Conservation (phyloP, 2,888 invertebrate genomes). For the Platynereis dumerilii region DNA sequence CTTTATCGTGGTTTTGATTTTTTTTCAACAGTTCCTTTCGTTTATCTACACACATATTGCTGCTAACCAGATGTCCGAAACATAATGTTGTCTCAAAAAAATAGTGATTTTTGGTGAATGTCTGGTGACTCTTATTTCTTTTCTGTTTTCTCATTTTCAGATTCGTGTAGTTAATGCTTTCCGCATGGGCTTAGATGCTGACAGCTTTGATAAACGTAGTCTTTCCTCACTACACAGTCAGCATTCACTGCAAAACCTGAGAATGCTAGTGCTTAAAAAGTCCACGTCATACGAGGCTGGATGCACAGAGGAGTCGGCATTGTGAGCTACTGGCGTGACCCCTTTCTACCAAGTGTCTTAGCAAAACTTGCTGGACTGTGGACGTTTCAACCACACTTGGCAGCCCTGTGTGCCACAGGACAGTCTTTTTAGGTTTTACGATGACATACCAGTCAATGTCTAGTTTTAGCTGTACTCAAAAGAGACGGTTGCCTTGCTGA, state of each 20-base stretch:
- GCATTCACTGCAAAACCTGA: constrained; percentile 57
- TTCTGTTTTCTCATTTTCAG: constrained; percentile 69
- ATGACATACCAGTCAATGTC: no score
- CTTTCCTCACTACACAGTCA: constrained; percentile 59
- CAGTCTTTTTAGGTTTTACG: no score
- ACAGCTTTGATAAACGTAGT: constrained; percentile 73
- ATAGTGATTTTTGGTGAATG: constrained; percentile 1
- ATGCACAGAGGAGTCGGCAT: constrained; percentile 21
- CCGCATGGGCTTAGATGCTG: constrained; percentile 98
- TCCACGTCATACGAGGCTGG: constrained; percentile 25
- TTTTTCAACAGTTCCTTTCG: no score
- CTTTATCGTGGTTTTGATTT: no score
- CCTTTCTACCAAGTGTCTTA: no score
- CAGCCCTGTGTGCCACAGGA: no score
- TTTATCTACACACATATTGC: no score
- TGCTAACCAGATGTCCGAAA: no score
- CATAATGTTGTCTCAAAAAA: no score
- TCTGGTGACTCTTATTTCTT: constrained; percentile 27
- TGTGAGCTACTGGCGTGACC: constrained; percentile 16
- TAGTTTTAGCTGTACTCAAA: no score
- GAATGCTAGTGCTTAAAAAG: constrained; percentile 43
- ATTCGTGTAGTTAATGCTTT: constrained; percentile 99
- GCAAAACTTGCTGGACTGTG: constrained; percentile 4
- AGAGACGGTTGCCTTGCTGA: no score
- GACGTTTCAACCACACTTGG: constrained; percentile 5